These are phyloP conservation scores for Bovichtus variegatus DNA, from an alignment of 2,797 vertebrate species.

Conservation along the genomic window DNA sequence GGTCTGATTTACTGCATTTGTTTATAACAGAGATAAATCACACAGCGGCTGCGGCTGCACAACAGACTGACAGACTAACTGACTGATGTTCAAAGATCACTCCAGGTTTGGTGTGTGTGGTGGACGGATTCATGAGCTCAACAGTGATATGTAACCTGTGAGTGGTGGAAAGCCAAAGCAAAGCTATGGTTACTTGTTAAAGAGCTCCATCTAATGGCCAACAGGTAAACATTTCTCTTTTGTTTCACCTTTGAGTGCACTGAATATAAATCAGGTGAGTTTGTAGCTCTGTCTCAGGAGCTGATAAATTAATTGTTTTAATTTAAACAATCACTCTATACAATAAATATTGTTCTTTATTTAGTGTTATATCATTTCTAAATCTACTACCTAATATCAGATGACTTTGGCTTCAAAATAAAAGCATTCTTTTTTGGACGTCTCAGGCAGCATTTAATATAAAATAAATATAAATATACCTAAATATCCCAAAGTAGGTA, in stretches of 20 bases:
- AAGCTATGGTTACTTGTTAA: background rate
- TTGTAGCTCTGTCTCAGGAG: background rate
- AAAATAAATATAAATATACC: no score
- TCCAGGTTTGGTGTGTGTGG: background rate
- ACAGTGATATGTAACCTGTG: background rate
- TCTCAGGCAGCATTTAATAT: no score
- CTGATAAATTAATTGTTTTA: background rate
- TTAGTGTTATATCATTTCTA: no score
- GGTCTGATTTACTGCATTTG: constrained; percentile 1
- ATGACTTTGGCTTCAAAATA: constrained; percentile 14
- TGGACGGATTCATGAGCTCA: background rate
- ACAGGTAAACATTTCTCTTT: background rate
- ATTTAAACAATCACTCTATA: background rate
- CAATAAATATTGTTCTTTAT: background rate
- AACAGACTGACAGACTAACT: constrained; percentile 13
- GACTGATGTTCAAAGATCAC: constrained; percentile 5
- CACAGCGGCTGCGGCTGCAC: background rate
- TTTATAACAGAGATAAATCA: background rate
- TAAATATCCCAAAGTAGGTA: no score
- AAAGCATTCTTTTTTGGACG: background rate
- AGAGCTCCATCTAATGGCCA: constrained; percentile 40
- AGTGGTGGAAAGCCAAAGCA: background rate
- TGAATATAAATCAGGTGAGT: background rate
- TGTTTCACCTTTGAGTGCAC: background rate
- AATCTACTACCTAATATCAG: background rate